Base-by-base conservation (phyloP, 1,140 invertebrate species). In the Hormaphis cornu region DNA sequence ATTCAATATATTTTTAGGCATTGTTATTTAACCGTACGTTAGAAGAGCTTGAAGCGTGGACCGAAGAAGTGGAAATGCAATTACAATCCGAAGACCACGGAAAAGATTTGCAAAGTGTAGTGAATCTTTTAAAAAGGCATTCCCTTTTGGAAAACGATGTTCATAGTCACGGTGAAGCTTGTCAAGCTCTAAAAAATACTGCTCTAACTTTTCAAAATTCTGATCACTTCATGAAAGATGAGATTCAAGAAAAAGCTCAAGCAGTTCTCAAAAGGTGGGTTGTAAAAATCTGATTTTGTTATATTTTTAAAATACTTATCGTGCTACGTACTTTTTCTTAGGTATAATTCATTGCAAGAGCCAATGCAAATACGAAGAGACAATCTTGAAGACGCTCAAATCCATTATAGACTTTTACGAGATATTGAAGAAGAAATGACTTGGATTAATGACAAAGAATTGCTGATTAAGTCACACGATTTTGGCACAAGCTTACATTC, bases 21-120 rank as follows among this genome's bases (percentile, higher is more conserved):
- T 76, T 94, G 1, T 80, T 93, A 26, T 93, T 94, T 75, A 85
- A 86, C 56, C 83, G 92, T 1, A 90, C 88, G 3, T 75, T 96
- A 10, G 92, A 95, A 75, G 93, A 96, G 78, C 87, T 95, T 74
- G 90, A 91, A 74, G 80, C 84, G 14, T 96, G 93, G 92, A 87
- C 95, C 77, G 90, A 91, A 72, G 91, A 94, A 66, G 85, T 93
- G 8, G 91, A 94, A 79, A 81, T 81, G 3, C 88, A 91, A 72
- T 80, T 93, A 7, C 85, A 88, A 53, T 89, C 88, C 26, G 89
- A 91, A 72, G 89, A 92, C 75, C 89, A 91, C 70, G 90, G 89
- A 44, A 90, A 89, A 76, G 93, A 95, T 77, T 78, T 95, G 30
- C 85, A 88, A 0, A 88, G 90, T 4, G 90, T 92, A 1, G 86